These are phyloP conservation scores for Fistularia tabacaria DNA, from an alignment of 2,797 vertebrate species.

Conservation along the genomic window DNA sequence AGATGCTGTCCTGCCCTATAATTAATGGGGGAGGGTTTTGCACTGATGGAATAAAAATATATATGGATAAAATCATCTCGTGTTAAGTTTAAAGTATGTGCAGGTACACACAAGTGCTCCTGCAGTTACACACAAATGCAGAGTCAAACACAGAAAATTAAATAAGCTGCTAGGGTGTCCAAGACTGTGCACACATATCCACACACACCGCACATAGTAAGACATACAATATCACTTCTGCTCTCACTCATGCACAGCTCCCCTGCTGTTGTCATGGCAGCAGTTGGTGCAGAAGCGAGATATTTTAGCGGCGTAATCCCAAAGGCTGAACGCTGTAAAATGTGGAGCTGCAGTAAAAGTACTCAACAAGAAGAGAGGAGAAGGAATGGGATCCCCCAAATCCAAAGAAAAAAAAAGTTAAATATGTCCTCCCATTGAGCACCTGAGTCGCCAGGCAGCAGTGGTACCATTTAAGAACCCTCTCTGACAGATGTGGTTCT, in stretches of 20 bases:
- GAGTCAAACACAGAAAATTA: neutral
- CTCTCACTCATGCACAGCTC: slow-evolving; percentile 51
- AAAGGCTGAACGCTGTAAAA: slow-evolving; percentile 67
- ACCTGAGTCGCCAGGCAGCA: slow-evolving; percentile 12
- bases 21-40: slow-evolving; percentile 34
- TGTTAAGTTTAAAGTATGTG: slow-evolving; percentile 3
- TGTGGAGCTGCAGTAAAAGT: slow-evolving; percentile 62
- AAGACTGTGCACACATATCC: slow-evolving; percentile 16
- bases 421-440: slow-evolving; percentile 24
- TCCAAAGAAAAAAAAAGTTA: slow-evolving; percentile 7
- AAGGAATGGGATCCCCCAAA: slow-evolving; percentile 17
- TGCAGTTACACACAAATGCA: neutral
- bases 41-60: slow-evolving; percentile 8
- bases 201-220: slow-evolving; percentile 45
- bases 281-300: slow-evolving; percentile 64
- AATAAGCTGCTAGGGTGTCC: slow-evolving; percentile 19
- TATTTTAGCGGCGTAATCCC: slow-evolving; percentile 73
- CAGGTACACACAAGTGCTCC: too few relatives aligned
- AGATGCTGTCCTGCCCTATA: slow-evolving; percentile 26
- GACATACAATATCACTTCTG: slow-evolving; percentile 56
- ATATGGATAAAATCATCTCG: neutral
- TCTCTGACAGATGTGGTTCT: too few relatives aligned
- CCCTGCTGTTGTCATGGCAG: slow-evolving; percentile 80
- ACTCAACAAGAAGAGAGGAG: slow-evolving; percentile 13
- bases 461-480: too few relatives aligned